Evolutionary conservation across 2,113 vertebrate species (phyloP), one percentile per base, ranked within the genome.

Genomic region (Cheirogaleus medius): DNA sequence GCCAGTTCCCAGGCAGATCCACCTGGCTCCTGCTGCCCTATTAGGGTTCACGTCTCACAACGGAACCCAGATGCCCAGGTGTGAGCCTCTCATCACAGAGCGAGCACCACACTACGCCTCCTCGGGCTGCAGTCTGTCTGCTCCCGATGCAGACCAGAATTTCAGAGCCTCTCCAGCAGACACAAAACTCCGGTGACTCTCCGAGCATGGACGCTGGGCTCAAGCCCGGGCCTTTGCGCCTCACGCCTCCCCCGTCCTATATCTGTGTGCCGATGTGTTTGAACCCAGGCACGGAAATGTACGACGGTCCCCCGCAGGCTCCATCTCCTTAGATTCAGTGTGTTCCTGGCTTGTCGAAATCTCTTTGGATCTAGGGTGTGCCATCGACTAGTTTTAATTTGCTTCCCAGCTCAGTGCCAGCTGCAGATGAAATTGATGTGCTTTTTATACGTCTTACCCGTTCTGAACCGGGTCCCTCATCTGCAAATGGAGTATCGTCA

Each of bases 301-400:
- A 3, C 13, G 47, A 11, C 66, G 2, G 6, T 39, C 17, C 17
- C 56, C 85, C 2, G 52, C 4, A 82, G 39, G 73, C 42, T 74
- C 21, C 7, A 11, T 32, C 60, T 83, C 25, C 20, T 66, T 58
- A 21, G 37, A n/a, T 58, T 66, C 34, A 85, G 60, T 56, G 60
- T 21, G 25, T 47, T 54, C 34, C 37, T 39, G 29, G 8, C 37
- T 52, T 64, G 69, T 42, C 58, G 47, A 17, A 60, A 52, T 90
- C 90, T 85, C 84, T 94, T 56, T 56, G 87, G 80, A 76, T 81
- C 66, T 73, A 29, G 39, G 54, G 68, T 37, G 52, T 69, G 32
- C 58, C 91, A 44, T 23, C 3, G 23, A 63, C 64, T 84, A 39
- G 73, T 90, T 95, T 96, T 90, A 58, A 91, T 94, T 92, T 81